Percentiles rank a stretch among this genome's conserved stretches.
These are phyloP conservation scores for Eudyptes chrysolophus DNA, from an alignment of 2,113 vertebrate species.

Conservation along the genomic window DNA sequence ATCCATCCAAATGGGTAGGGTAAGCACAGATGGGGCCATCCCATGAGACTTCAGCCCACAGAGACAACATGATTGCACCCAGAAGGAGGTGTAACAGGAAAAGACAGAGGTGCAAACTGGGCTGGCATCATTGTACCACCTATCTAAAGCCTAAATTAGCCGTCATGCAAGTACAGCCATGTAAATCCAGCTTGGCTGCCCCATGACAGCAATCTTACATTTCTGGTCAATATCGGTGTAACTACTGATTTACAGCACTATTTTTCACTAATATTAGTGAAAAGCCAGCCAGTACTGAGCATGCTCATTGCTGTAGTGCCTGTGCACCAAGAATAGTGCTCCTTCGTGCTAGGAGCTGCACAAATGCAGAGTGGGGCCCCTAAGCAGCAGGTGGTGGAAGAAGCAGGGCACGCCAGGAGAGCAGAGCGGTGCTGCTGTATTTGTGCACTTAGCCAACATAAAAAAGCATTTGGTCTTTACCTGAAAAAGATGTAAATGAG, in stretches of 20 bases:
- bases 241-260: background rate
- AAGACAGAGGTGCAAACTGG: background rate
- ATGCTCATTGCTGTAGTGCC: background rate
- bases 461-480: background rate
- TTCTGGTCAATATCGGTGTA: background rate
- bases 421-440: background rate
- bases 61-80: background rate
- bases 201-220: too few species aligned
- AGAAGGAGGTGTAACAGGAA: background rate
- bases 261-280: background rate
- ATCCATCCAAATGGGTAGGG: background rate
- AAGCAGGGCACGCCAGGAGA: background rate
- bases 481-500: background rate
- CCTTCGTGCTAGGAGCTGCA: too few species aligned
- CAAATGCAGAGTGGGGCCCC: accelerated
- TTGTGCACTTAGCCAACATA: too few species aligned
- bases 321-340: background rate
- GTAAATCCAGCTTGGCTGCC: background rate
- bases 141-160: background rate
- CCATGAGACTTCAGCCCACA: background rate
- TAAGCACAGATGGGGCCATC: background rate
- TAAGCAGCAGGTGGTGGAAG: background rate
- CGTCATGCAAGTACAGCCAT: background rate
- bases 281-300: background rate
- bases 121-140: background rate